Evolutionary conservation across 2,113 vertebrate species (phyloP).

Genomic region (Sturnus vulgaris): DNA sequence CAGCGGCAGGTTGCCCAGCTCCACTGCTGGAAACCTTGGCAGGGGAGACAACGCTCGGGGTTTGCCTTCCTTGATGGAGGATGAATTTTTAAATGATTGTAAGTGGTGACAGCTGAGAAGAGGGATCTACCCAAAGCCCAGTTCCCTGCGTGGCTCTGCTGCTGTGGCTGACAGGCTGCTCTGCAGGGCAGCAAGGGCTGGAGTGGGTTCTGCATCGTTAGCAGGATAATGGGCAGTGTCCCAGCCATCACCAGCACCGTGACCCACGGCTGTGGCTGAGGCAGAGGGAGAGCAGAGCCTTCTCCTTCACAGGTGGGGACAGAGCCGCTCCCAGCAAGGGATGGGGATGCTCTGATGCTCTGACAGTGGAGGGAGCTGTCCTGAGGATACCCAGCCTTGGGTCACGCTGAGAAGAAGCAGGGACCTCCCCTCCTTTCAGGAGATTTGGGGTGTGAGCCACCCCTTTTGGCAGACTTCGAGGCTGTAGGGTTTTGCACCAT

Average conservation of each 20-base stretch:
- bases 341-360: background rate
- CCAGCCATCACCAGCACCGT: background rate
- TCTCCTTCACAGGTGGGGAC: background rate
- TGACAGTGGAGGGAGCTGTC: background rate
- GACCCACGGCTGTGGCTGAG: background rate
- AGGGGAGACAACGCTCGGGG: background rate
- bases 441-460: background rate
- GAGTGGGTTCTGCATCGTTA: background rate
- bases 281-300: background rate
- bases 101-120: slow-evolving; percentile 38
- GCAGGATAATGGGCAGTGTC: background rate
- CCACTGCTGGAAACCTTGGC: slow-evolving; percentile 19
- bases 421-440: background rate
- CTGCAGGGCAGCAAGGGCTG: background rate
- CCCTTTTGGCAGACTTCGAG: background rate
- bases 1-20: slow-evolving; percentile 33
- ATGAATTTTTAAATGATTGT: background rate
- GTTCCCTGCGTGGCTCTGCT: background rate
- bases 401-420: background rate
- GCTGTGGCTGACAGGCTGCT: background rate
- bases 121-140: background rate
- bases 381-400: background rate
- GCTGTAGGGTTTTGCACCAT: background rate
- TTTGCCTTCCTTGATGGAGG: slow-evolving; percentile 5
- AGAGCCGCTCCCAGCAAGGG: rapidly evolving